phyloP scores from a whole-genome alignment of 2,888 invertebrate species.

The Ellobium chinense region DNA sequence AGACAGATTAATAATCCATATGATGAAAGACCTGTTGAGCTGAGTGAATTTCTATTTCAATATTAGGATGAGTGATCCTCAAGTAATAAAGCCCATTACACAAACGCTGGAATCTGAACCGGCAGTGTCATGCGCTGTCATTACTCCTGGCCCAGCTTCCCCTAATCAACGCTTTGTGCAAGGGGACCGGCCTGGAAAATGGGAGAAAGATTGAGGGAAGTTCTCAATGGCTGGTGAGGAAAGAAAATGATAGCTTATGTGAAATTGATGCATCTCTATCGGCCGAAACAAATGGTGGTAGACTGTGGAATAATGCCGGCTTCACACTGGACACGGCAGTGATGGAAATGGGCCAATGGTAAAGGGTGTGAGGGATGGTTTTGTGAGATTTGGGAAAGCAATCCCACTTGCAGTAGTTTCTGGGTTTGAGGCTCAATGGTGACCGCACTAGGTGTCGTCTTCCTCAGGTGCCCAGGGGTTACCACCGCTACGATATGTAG shows the following conservation, averaged over 20 bases:
- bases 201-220: slow-evolving; percentile 22
- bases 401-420: no score
- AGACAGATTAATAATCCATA: no score
- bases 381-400: no score
- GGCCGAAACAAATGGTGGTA: slow-evolving; percentile 13
- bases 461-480: no score
- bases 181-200: not conserved
- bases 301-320: not conserved
- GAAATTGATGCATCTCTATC: slow-evolving; percentile 29
- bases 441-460: no score
- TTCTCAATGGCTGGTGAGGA: not conserved
- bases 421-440: no score
- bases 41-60: no score
- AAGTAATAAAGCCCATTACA: not conserved
- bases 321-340: not conserved
- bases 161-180: slow-evolving; percentile 4
- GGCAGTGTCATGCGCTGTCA: not conserved
- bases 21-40: no score
- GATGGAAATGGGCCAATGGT: no score
- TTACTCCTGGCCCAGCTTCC: not conserved
- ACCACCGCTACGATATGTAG: no score
- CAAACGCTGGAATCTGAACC: not conserved
- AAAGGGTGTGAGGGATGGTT: no score
- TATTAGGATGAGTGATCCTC: not conserved
- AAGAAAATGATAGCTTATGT: slow-evolving; percentile 26